These are phyloP conservation scores for Odontophorus gujanensis DNA, from an alignment of 2,113 vertebrate species.

Conservation along the genomic window DNA sequence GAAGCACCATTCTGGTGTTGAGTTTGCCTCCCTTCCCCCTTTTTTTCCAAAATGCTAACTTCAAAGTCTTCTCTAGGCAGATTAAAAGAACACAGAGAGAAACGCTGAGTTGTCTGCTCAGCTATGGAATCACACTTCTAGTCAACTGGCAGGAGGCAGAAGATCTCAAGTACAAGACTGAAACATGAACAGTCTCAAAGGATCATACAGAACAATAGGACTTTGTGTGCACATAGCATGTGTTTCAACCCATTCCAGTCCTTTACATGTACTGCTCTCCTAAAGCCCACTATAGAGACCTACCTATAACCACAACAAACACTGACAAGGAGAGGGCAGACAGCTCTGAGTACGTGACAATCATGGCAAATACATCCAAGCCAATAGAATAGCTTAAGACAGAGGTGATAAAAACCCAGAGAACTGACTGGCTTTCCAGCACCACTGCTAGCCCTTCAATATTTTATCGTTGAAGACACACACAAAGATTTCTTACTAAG, in stretches of 20 bases:
- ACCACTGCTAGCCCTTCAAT: neutral
- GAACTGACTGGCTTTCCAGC: neutral
- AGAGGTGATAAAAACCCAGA: neutral
- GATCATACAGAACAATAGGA: neutral
- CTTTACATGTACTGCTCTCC: rapidly evolving
- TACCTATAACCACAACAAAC: neutral
- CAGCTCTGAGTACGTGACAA: neutral
- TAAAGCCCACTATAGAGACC: neutral
- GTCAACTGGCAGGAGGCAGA: neutral
- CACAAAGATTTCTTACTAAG: neutral
- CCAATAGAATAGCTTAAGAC: neutral
- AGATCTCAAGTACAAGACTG: neutral
- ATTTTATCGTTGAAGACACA: neutral
- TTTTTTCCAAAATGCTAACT: neutral
- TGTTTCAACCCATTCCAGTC: neutral
- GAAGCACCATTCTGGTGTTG: neutral
- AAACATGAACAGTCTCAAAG: neutral
- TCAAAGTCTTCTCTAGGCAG: neutral
- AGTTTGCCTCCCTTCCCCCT: neutral
- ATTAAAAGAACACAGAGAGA: neutral
- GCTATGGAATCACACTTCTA: neutral
- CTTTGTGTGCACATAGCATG: neutral
- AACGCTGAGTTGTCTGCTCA: neutral
- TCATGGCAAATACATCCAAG: neutral
- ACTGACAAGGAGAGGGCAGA: neutral